Percentiles rank a stretch among this genome's conserved stretches.
Evolutionary conservation across 1,140 invertebrate genomes (phyloP).

Genomic region (Neotoxoptera formosana): DNA sequence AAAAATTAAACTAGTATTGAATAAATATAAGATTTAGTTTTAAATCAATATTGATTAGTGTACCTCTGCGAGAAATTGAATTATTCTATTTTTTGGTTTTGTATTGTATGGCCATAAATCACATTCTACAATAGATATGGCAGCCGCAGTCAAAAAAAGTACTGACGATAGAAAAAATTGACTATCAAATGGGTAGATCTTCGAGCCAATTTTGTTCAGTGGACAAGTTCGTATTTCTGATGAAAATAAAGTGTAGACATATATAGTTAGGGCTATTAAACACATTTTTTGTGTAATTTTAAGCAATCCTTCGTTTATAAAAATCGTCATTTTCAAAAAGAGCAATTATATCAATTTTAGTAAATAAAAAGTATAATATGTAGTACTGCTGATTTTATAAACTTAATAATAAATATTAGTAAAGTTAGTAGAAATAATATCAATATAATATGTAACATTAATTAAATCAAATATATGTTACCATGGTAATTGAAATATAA

Average conservation of each 20-base stretch:
- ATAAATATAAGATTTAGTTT: background rate
- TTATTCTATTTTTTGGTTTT: slow-evolving; percentile 18
- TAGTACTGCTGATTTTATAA: background rate
- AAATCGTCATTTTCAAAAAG: slow-evolving; percentile 10
- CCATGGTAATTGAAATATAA: background rate
- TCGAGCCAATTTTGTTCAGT: background rate
- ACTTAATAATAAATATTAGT: background rate
- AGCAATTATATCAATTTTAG: background rate
- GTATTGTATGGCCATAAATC: slow-evolving; percentile 28
- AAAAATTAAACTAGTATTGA: background rate
- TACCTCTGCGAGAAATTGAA: slow-evolving; percentile 25
- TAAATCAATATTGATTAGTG: background rate
- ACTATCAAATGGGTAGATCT: slow-evolving; percentile 38
- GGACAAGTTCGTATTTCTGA: background rate
- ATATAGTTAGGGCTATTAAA: background rate
- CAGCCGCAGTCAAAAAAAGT: slow-evolving; percentile 17
- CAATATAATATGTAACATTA: background rate
- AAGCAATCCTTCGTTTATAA: background rate
- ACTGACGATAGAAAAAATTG: background rate
- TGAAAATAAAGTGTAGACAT: background rate
- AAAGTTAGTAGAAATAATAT: background rate
- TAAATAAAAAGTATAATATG: background rate
- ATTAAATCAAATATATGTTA: background rate
- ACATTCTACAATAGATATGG: background rate
- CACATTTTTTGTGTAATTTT: background rate